Conservation (phyloP, 1,140 invertebrate species). For the Capitella teleta region DNA sequence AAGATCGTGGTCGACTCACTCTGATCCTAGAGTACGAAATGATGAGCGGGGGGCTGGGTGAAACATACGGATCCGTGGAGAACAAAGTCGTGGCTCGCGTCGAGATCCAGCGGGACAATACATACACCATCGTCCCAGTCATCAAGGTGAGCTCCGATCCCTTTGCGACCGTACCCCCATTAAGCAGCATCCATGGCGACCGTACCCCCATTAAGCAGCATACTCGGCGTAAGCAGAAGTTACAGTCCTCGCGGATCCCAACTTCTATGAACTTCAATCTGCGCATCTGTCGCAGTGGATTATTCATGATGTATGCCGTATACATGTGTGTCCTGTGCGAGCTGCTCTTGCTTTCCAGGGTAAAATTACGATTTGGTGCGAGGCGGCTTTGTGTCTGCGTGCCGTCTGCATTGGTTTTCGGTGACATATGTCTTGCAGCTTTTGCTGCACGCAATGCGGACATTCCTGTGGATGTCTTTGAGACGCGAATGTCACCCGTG, state of each 20-base stretch:
- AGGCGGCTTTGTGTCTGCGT: not conserved
- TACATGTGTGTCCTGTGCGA: too few species aligned
- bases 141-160: conserved; percentile 85
- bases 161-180: too few species aligned
- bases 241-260: too few species aligned
- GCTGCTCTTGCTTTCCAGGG: too few species aligned
- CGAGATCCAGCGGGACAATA: conserved; percentile 86
- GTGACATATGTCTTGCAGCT: not conserved
- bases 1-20: conserved; percentile 66
- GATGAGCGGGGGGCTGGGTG: conserved; percentile 11
- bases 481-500: not conserved
- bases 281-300: too few species aligned
- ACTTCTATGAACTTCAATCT: too few species aligned
- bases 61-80: conserved; percentile 7
- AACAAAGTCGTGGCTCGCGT: conserved; percentile 64
- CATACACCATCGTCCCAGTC: conserved; percentile 84
- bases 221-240: too few species aligned
- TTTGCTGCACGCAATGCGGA: not conserved
- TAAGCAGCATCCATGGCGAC: too few species aligned
- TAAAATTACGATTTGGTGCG: too few species aligned
- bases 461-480: not conserved
- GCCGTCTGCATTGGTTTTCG: not conserved
- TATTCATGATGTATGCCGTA: too few species aligned
- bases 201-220: too few species aligned
- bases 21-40: conserved; percentile 58